These are phyloP conservation scores for Emydocephalus ijimae DNA, from an alignment of 2,113 vertebrate species.

Conservation along the genomic window DNA sequence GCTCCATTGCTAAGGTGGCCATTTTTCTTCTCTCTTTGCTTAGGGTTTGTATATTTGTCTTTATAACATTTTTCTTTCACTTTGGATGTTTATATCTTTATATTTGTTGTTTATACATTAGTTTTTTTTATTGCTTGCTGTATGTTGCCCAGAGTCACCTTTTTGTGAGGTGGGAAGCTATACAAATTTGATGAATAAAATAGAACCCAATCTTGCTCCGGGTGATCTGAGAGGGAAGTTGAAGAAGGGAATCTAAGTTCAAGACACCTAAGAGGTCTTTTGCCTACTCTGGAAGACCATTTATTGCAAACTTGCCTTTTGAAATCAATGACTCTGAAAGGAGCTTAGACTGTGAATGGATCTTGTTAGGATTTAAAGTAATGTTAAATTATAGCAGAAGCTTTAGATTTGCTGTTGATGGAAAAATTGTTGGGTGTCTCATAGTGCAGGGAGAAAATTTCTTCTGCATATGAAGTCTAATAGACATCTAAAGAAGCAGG, in stretches of 20 bases:
- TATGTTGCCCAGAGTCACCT: not conserved
- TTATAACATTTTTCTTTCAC: not conserved
- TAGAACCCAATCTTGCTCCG: not conserved
- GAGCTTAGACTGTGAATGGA: not conserved
- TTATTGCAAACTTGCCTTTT: not conserved
- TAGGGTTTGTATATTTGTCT: not conserved
- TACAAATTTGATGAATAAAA: not conserved
- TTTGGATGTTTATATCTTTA: not conserved
- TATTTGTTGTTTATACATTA: not conserved
- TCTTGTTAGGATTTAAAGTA: not conserved
- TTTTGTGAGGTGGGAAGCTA: not conserved
- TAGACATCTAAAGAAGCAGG: slow-evolving; percentile 6
- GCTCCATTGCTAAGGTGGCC: not conserved
- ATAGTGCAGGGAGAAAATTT: not conserved
- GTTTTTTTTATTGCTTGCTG: not conserved
- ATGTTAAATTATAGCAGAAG: not conserved
- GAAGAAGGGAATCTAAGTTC: not conserved
- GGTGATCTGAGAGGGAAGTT: not conserved
- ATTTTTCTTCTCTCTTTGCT: not conserved
- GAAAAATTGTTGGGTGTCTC: not conserved
- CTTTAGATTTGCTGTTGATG: not conserved
- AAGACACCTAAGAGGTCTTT: not conserved
- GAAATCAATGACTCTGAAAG: not conserved
- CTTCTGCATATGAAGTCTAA: not conserved
- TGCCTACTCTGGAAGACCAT: not conserved